Evolutionary conservation across 2,888 invertebrate genomes (phyloP), one percentile per base, ranked within the genome.

Genomic region (Cylloceria caligata): DNA sequence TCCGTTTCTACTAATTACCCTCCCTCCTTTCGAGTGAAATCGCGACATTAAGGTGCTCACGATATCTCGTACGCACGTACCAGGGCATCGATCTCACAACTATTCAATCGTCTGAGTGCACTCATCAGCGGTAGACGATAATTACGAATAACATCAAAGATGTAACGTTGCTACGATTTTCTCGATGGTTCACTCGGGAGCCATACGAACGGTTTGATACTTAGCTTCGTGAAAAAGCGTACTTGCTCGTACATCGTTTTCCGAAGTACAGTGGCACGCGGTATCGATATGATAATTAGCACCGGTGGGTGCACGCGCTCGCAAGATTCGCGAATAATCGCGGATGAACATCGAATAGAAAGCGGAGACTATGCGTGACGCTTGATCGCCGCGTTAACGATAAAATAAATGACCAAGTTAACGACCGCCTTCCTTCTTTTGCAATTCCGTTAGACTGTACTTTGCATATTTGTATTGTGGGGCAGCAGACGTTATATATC

Each of bases 321-420:
- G 24, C 4, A 13, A 71, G 19, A 52, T 27, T 47, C n/a, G 36
- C 27, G 55, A 73, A 34, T 79, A 65, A 79, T 79, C 39, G 78
- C 67, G 72, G 72, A 78, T 78, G 65, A 71, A 72, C 65, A 57
- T 57, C 24, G 57, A 39, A 65, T 78, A 78, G 78, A 78, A 79
- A 79, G 78, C 67, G 45, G 57, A 67, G 13, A 34, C 19, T 57
- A 72, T 65, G 36, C 72, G 60, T 60, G 57, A 67, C 77, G 67
- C 30, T 60, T 39, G 67, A 79, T 72, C 72, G 47, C 57, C 78
- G 78, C 78, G 72, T 72, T 79, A 60, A 79, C 60, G 78, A 67
- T 72, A n/a, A 65, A 78, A 78, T 78, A 78, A 78, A 65, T 65
- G 52, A 57, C 45, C 55, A 24, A 65, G 64, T 78, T 72, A 78